Evolutionary conservation across 2,888 invertebrate species (phyloP).

Genomic region (Atherix ibis): DNA sequence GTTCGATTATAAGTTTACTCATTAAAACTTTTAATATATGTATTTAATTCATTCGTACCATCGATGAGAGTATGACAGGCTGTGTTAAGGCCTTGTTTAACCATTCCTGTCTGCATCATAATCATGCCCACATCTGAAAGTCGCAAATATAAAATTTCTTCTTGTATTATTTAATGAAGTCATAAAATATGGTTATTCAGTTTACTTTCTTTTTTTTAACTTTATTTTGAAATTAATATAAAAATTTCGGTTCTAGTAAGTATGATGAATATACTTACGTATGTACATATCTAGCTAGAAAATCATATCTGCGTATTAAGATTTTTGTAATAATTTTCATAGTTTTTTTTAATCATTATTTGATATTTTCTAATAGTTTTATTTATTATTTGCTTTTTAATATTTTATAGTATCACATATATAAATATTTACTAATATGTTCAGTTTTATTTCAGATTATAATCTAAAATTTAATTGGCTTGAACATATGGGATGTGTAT

Average conservation of each 20-base stretch:
- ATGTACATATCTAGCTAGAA: neutral
- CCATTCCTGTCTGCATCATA: constrained; percentile 93
- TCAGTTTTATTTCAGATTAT: too few relatives aligned
- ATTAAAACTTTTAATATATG: constrained; percentile 9
- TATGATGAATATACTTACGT: neutral
- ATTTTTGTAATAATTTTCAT: too few relatives aligned
- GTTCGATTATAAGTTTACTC: constrained; percentile 1
- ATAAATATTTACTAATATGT: too few relatives aligned
- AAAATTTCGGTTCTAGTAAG: neutral
- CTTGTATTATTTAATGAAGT: neutral
- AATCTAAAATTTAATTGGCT: too few relatives aligned
- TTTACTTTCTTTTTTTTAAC: too few relatives aligned
- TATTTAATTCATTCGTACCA: constrained; percentile 51
- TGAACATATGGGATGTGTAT: too few relatives aligned
- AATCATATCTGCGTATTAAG: too few relatives aligned
- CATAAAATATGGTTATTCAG: neutral
- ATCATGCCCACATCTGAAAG: constrained; percentile 87
- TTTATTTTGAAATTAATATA: neutral
- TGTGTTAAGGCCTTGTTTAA: constrained; percentile 74
- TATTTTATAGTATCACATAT: too few relatives aligned
- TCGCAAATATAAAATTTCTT: constrained; percentile 9
- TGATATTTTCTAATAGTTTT: too few relatives aligned
- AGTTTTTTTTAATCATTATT: too few relatives aligned
- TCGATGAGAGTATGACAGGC: constrained; percentile 54
- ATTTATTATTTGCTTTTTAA: too few relatives aligned